Percentiles rank a stretch among this genome's conserved stretches.
phyloP scores from a whole-genome alignment of 2,113 vertebrate genomes.

The Mus spicilegus region DNA sequence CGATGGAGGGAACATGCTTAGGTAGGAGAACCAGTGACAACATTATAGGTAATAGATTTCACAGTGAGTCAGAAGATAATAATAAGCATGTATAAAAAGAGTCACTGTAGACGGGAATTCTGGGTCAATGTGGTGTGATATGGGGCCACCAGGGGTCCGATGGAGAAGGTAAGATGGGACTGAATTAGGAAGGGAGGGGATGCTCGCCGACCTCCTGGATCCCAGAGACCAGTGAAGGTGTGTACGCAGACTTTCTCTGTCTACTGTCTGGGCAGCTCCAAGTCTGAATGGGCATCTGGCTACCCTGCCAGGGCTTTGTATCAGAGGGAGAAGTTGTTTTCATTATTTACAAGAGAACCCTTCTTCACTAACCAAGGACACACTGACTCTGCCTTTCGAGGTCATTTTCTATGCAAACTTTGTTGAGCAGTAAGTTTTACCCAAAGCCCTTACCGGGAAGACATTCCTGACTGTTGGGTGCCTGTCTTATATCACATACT shows the following conservation, averaged over 20 bases:
- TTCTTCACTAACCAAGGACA: no score
- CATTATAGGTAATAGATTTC: no score
- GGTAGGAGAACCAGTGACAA: not conserved
- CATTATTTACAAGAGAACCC: not conserved
- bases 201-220: not conserved
- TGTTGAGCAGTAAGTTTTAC: not conserved
- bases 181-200: not conserved
- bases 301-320: not conserved
- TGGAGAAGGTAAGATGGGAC: not conserved
- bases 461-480: not conserved
- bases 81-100: no score
- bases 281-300: not conserved
- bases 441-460: not conserved
- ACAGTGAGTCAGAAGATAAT: not conserved
- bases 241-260: not conserved
- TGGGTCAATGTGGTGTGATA: not conserved
- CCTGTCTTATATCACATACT: fast-evolving
- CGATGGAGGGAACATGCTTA: no score
- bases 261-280: no score
- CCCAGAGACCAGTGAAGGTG: fast-evolving
- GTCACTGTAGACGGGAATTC: fast-evolving
- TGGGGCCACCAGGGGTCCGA: fast-evolving
- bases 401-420: not conserved
- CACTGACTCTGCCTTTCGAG: no score
- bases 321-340: not conserved